Evolutionary conservation across 2,888 invertebrate genomes (phyloP), one percentile per base, ranked within the genome.

Genomic region (Pilophorus perplexus): DNA sequence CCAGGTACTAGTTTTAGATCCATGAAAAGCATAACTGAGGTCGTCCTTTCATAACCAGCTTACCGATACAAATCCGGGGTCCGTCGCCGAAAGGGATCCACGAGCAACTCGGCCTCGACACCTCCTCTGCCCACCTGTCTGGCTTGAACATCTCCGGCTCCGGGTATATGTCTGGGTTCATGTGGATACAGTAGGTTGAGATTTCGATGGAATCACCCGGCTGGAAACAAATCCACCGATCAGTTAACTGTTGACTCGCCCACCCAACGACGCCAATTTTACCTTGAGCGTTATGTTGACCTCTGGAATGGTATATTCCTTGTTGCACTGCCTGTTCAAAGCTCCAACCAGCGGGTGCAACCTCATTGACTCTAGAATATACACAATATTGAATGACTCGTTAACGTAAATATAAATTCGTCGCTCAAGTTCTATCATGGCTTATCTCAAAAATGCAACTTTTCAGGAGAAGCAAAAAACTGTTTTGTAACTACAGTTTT

Each of bases 61-160:
- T 14, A 66, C 66, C 66, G n/a, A 66, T 66, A 38, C 66, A 66
- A 10, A 66, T 48, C 22, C 66, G 42, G 0, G 66, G 66, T 2
- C 66, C 66, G 37, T 66, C 66, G 14, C 65, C 65, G 27, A 65
- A 65, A 1, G 65, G 54, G 16, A 65, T 20, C 42, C 46, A 65
- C 1, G 42, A 16, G 44, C 65, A 65, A 20, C 25, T 52, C 16
- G 52, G 65, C 18, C 40, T 23, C 6, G 54, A 54, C 2, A 55
- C 22, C 12, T 40, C 65, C 5, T 54, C 42, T n/a, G 65, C 40
- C 42, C 54, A 65, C n/a, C 65, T 22, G 12, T 65, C 65, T 2
- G 65, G 65, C 1, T 28, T 42, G 27, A 54, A 65, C 16, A 27
- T 25, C 8, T 65, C 65, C 1, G 65, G 65, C 10, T 65, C 42